phyloP scores from a whole-genome alignment of 1,140 invertebrate genomes.

The Reticulitermes speratus region DNA sequence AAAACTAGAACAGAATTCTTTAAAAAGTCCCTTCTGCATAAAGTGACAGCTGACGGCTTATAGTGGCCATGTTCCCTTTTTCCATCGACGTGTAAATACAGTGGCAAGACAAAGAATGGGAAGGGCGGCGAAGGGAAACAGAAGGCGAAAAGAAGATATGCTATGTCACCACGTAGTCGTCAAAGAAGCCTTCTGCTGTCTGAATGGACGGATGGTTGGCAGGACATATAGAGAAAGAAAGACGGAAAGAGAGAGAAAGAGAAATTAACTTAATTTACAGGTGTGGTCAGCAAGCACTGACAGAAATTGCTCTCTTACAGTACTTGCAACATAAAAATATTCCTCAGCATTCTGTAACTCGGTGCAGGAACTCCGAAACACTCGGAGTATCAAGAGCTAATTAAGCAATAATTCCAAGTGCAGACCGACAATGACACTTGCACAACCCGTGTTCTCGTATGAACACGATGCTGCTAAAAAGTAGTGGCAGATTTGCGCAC shows the following conservation, averaged over 20 bases:
- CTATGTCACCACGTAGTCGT: neutral
- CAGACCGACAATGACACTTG: neutral
- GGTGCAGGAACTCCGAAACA: neutral
- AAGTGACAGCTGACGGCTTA: too few relatives aligned
- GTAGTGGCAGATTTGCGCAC: too few relatives aligned
- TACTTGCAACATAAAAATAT: neutral
- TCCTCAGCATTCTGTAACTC: neutral
- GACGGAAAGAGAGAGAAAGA: neutral
- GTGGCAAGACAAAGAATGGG: neutral
- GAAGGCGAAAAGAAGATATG: neutral
- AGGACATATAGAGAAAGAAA: neutral
- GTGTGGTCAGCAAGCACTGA: neutral
- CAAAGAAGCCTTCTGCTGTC: neutral
- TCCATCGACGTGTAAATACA: neutral
- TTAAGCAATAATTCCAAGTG: neutral
- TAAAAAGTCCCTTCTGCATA: too few relatives aligned
- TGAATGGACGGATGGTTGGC: neutral
- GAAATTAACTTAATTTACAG: neutral
- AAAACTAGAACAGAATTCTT: too few relatives aligned
- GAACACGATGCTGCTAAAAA: too few relatives aligned
- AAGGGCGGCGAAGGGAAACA: neutral
- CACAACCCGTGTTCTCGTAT: neutral
- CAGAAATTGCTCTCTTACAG: neutral
- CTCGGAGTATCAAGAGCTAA: neutral
- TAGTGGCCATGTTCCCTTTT: neutral